Base-by-base conservation (phyloP, 2,797 vertebrate genomes). In the Anomalospiza imberbis region DNA sequence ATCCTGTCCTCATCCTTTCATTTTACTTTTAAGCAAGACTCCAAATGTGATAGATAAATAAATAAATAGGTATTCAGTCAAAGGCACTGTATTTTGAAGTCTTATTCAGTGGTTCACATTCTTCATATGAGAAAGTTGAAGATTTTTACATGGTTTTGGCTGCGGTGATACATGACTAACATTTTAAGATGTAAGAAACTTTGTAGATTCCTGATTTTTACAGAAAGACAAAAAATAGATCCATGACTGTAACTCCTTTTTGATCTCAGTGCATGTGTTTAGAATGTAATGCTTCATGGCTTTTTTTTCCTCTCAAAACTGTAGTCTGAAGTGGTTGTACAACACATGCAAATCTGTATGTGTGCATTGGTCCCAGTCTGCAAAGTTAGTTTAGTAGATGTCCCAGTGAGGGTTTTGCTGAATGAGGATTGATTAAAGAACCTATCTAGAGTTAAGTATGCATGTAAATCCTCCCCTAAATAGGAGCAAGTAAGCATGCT, bases 401-500 rank as follows among this genome's bases (percentile, higher is more conserved):
- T 85, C 88, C 85, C 91, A 85, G 60, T 21, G 91, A 90, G 91
- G 65, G 57, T 84, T 93, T 87, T 95, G 83, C 77, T 94, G 83
- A 93, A 85, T 91, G 84, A 94, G 85, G 85, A 88, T 68, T 94
- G 95, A 93, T 89, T 94, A 91, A 93, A 93, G 91, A 93, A 96
- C 57, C 67, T 86, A 77, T 93, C 67, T 85, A 48, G 86, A 95
- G 88, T 94, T 96, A 95, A 95, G 88, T 82, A 60, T 82, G 80
- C 76, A 11, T 88, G 80, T 86, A 95, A 96, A 88, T 96, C 82
- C 76, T 94, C 91, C 77, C 74, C 65, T 95, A 94, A 94, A 94
- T 91, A 96, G 88, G 83, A 84, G 65, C 10, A 15, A 79, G 75
- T 91, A 91, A 91, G 74, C 73, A 58, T 87, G 55, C 77, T 95